These are phyloP conservation scores for Propithecus coquereli DNA, from an alignment of 2,113 vertebrate species.

Conservation along the genomic window DNA sequence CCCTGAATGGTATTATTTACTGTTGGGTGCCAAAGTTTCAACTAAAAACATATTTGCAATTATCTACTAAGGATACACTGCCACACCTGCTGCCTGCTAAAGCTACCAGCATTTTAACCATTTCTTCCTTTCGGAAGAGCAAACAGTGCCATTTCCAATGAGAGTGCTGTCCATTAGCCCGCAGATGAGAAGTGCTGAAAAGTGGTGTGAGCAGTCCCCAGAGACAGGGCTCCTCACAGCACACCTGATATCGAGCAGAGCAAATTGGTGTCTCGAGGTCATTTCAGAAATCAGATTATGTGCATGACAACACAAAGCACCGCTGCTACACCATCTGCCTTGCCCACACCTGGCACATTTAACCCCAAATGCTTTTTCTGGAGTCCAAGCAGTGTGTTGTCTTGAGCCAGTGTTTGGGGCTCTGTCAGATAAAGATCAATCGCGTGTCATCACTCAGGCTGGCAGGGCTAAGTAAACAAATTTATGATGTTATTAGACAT, in stretches of 20 bases:
- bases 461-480: constrained; percentile 60
- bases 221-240: constrained; percentile 27
- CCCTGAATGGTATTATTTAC: neutral
- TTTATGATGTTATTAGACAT: constrained; percentile 36
- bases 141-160: constrained; percentile 55
- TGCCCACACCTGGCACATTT: constrained; percentile 65
- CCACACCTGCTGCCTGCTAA: constrained; percentile 49
- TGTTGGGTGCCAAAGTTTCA: neutral
- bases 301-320: constrained; percentile 69
- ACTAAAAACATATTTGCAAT: constrained; percentile 24
- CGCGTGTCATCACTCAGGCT: neutral
- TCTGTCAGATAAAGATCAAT: constrained; percentile 62
- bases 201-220: neutral
- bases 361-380: neutral
- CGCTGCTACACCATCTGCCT: constrained; percentile 63
- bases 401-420: neutral
- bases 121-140: constrained; percentile 56
- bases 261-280: constrained; percentile 73
- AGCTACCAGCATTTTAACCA: constrained; percentile 55
- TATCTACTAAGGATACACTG: constrained; percentile 12
- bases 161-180: constrained; percentile 65
- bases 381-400: neutral
- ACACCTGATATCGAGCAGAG: constrained; percentile 64
- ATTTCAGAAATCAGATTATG: constrained; percentile 70
- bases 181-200: constrained; percentile 37